phyloP scores from a whole-genome alignment of 2,888 invertebrate species.

The Eupithecia centaureata region DNA sequence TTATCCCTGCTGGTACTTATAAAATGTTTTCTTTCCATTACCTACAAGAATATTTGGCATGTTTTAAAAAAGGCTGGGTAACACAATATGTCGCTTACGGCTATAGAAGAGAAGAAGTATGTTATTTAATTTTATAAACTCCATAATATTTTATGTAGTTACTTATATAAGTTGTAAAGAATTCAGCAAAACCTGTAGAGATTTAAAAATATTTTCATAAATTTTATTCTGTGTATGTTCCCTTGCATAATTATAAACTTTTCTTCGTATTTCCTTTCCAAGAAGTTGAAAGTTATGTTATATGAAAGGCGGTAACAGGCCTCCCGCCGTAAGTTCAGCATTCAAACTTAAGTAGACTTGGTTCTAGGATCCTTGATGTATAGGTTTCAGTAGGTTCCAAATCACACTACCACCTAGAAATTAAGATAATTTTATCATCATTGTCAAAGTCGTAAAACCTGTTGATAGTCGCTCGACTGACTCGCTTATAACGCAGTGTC shows the following conservation, averaged over 20 bases:
- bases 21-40: slow-evolving; percentile 69
- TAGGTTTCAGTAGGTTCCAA: no score
- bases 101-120: not conserved
- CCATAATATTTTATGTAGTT: not conserved
- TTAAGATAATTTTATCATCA: no score
- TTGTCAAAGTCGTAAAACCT: no score
- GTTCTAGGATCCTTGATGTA: no score
- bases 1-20: slow-evolving; percentile 48
- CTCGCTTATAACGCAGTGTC: no score
- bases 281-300: slow-evolving; percentile 55
- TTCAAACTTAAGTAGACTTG: no score
- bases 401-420: no score
- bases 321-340: slow-evolving; percentile 27
- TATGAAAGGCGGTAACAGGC: slow-evolving; percentile 36
- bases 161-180: not conserved
- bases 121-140: not conserved
- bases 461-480: no score
- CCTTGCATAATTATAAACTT: slow-evolving; percentile 15
- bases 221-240: not conserved
- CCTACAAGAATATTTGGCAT: slow-evolving; percentile 53
- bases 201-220: not conserved
- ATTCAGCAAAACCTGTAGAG: not conserved
- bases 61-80: slow-evolving; percentile 57
- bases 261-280: slow-evolving; percentile 42
- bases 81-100: slow-evolving; percentile 54